Evolutionary conservation across 2,113 vertebrate genomes (phyloP).

Genomic region (Dermatemys mawii): DNA sequence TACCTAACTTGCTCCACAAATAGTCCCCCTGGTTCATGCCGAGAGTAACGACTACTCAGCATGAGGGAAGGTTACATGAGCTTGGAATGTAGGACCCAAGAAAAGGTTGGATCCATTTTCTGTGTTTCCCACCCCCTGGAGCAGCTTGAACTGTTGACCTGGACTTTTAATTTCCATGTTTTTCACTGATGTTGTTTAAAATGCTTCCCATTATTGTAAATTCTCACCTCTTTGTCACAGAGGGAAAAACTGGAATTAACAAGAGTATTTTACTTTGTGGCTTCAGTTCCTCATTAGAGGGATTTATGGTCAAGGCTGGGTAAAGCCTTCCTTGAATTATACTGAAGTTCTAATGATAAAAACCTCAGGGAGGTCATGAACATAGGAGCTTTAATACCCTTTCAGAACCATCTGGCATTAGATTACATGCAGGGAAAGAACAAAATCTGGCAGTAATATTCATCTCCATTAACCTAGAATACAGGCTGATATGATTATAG

Average conservation of each 20-base stretch:
- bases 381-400: conserved; percentile 59
- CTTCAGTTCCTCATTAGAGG: conserved; percentile 61
- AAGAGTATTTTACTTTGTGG: conserved; percentile 56
- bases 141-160: conserved; percentile 42
- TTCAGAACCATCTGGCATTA: conserved; percentile 69
- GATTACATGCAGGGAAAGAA: conserved; percentile 63
- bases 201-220: conserved; percentile 18
- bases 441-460: conserved; percentile 72
- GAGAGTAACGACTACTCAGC: background rate
- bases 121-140: background rate
- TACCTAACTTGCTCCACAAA: background rate
- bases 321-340: conserved; percentile 67
- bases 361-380: conserved; percentile 65
- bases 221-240: conserved; percentile 51
- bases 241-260: conserved; percentile 12
- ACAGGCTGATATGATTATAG: conserved; percentile 63
- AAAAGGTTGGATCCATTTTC: conserved; percentile 3
- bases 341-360: conserved; percentile 68
- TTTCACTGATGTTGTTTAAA: conserved; percentile 55
- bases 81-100: too few species aligned
- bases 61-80: background rate
- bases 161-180: conserved; percentile 29
- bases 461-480: conserved; percentile 67
- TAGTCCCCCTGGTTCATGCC: background rate
- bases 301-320: conserved; percentile 53